A percentile compares a stretch with the other conserved stretches of the same genome.
Conservation (phyloP, 2,113 vertebrate genomes). For the Puffinus mauretanicus region DNA sequence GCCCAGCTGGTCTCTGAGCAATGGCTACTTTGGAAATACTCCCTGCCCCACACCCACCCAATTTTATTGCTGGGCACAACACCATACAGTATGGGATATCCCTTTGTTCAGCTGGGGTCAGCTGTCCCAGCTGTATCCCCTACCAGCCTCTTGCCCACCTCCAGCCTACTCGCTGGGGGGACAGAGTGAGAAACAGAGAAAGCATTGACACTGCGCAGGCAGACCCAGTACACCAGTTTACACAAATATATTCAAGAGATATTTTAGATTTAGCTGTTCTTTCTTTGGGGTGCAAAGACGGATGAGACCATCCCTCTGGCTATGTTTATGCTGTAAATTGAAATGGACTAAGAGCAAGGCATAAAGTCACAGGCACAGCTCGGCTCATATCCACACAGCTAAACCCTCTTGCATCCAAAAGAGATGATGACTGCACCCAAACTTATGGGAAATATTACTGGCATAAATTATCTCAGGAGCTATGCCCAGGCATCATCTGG, state of each 20-base stretch:
- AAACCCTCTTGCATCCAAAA: neutral
- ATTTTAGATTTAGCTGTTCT: neutral
- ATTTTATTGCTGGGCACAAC: neutral
- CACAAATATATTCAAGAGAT: neutral
- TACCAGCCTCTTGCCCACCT: neutral
- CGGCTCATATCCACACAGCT: neutral
- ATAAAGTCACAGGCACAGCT: neutral
- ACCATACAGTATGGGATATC: too few species aligned
- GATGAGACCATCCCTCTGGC: neutral
- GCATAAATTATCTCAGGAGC: neutral
- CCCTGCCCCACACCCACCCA: rapidly evolving
- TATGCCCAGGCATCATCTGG: neutral
- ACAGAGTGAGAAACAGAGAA: neutral
- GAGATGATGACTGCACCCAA: neutral
- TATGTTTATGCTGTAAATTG: neutral
- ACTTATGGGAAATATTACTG: neutral
- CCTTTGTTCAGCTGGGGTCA: neutral
- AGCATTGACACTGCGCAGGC: rapidly evolving
- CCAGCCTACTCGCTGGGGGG: rapidly evolving
- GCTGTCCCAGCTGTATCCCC: neutral
- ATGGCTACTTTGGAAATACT: neutral
- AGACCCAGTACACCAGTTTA: neutral
- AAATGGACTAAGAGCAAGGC: neutral
- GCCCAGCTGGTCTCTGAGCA: neutral
- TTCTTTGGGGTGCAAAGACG: neutral